Evolutionary conservation across 2,888 invertebrate species (phyloP).

Genomic region (Pristionchus maxplancki): DNA sequence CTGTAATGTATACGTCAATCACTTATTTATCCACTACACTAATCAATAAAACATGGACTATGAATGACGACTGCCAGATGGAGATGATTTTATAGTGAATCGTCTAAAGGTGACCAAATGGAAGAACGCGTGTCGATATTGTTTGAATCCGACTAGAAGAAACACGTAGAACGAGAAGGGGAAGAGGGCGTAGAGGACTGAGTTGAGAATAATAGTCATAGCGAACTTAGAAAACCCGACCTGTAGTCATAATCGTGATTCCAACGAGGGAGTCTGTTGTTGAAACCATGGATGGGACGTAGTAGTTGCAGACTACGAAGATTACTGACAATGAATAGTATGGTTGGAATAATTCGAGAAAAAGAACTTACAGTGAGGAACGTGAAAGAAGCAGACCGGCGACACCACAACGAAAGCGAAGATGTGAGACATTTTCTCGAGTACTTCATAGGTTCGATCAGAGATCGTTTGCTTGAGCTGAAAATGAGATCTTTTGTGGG

Average conservation of each 20-base stretch:
- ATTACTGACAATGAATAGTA: neutral
- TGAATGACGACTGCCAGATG: neutral
- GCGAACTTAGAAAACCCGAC: no score
- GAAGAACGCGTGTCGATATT: constrained; percentile 15
- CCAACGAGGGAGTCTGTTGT: neutral
- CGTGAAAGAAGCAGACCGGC: neutral
- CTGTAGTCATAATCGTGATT: neutral
- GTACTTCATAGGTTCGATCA: neutral
- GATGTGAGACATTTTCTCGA: neutral
- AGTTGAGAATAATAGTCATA: neutral
- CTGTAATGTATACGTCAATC: no score
- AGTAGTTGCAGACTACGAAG: constrained; percentile 8
- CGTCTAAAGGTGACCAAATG: neutral
- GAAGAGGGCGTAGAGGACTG: neutral
- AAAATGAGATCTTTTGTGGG: neutral
- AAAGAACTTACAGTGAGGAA: neutral
- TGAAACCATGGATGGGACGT: neutral
- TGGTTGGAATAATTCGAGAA: neutral
- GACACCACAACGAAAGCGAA: neutral
- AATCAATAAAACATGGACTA: neutral
- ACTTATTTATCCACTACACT: no score
- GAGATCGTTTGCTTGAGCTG: neutral
- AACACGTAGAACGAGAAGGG: constrained; percentile 15
- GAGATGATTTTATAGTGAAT: neutral
- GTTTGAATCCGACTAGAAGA: neutral